Base-by-base conservation (phyloP, 2,888 invertebrate genomes). In the Heterodera filipjevi region DNA sequence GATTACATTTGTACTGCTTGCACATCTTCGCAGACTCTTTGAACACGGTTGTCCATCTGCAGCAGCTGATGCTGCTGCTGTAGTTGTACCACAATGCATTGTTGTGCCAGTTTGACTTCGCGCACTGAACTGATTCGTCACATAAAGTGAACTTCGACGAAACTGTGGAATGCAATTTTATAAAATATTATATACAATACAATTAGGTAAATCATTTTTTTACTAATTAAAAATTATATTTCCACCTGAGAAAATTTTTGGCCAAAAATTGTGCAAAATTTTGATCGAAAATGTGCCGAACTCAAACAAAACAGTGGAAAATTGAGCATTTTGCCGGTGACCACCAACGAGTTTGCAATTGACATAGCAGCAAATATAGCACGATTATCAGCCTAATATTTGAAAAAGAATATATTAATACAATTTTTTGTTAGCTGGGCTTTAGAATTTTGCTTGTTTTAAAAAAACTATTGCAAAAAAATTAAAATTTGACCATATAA, bases 301-400 rank as follows among this genome's bases (percentile, higher is more conserved):
- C 87, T 86, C 12, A 87, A 79, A 74, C 88, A 88, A 79, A 89
- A 88, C 12, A 88, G 81, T 14, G 87, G 82, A 76, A 88, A 88
- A 78, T 88, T 88, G 66, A 86, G 83, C 12, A 87, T 86, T 79
- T 88, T 88, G 3, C 88, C 88, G 19, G 85, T 85, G 33, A 88
- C 84, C 5, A 88, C 88, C 32, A 88, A 77, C 16, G 84, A 82
- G 76, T 88, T 88, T 1, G 88, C 85, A 16, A 88, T 82, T 79
- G 87, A 86, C 80, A 78, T 86, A n/a, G 84, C 79, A 30, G 75
- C 73, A 77, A 77, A 85, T 19, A 84, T 46, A 27, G 81, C 71
- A 16, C 59, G 33, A 76, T 77, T 71, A 64, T 83, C 64, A 14
- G 77, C 59, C 75, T 64, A 16, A 64, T 59, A 64, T 19, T 2